Percentiles rank a stretch among this genome's conserved stretches.
phyloP scores from a whole-genome alignment of 2,113 vertebrate species.

The Pedionomus torquatus region DNA sequence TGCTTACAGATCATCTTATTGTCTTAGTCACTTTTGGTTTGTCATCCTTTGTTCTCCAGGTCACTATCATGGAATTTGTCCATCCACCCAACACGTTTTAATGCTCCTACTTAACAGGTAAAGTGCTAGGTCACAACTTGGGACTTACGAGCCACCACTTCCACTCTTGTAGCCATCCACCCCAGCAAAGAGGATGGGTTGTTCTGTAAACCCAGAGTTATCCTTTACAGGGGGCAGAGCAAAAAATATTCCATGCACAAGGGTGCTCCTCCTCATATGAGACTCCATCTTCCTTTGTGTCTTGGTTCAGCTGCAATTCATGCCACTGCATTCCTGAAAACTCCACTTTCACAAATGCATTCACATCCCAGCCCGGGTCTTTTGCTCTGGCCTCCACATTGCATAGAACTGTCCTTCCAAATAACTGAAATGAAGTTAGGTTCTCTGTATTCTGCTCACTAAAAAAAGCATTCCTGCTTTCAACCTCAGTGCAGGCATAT shows the following conservation, averaged over 20 bases:
- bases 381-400: neutral
- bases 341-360: neutral
- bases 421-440: neutral
- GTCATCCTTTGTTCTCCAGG: neutral
- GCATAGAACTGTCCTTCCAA: neutral
- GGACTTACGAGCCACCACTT: neutral
- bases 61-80: neutral
- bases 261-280: rapidly evolving
- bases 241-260: neutral
- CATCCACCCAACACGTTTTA: rapidly evolving
- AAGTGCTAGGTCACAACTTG: neutral
- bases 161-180: neutral
- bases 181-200: neutral
- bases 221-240: neutral
- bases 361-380: neutral
- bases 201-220: neutral
- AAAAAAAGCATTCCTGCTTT: neutral
- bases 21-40: neutral
- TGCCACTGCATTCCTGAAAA: neutral
- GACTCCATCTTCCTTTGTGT: neutral
- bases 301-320: neutral
- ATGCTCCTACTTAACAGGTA: neutral
- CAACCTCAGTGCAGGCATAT: neutral
- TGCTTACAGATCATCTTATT: neutral
- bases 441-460: neutral